Percentiles rank a stretch among this genome's conserved stretches.
Conservation (phyloP, 1,140 invertebrate genomes). For the Ericerus pela region DNA sequence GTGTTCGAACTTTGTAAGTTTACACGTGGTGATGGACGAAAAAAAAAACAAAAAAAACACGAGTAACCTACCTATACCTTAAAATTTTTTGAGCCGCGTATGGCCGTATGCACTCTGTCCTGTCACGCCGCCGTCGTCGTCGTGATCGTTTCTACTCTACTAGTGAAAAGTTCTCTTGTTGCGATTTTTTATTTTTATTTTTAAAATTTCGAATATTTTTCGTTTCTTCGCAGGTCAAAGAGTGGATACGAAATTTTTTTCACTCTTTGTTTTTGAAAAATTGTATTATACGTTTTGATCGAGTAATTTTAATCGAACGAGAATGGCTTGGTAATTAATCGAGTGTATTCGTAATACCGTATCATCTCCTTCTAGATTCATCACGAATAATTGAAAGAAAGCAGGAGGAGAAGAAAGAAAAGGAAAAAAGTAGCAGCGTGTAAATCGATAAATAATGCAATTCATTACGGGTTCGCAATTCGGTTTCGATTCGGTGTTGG, state of each 20-base stretch:
- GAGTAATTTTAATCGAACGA: not conserved
- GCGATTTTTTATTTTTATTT: no score
- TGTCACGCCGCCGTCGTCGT: no score
- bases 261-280: not conserved
- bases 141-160: no score
- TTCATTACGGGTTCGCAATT: slow-evolving; percentile 10
- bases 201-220: no score
- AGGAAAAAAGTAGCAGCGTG: not conserved
- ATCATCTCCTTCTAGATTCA: not conserved
- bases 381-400: not conserved
- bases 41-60: not conserved
- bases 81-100: no score
- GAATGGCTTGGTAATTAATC: not conserved
- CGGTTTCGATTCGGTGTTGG: slow-evolving; percentile 5
- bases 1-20: not conserved
- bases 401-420: not conserved
- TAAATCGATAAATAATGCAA: slow-evolving; percentile 8
- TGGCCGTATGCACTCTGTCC: no score
- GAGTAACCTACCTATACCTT: no score
- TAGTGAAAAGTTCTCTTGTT: no score
- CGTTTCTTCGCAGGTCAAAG: no score
- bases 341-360: not conserved
- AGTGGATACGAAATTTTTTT: not conserved
- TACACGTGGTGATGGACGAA: not conserved
- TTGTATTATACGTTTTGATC: not conserved